Evolutionary conservation across 2,113 vertebrate species (phyloP), one percentile per base, ranked within the genome.

Genomic region (Lepus americanus): DNA sequence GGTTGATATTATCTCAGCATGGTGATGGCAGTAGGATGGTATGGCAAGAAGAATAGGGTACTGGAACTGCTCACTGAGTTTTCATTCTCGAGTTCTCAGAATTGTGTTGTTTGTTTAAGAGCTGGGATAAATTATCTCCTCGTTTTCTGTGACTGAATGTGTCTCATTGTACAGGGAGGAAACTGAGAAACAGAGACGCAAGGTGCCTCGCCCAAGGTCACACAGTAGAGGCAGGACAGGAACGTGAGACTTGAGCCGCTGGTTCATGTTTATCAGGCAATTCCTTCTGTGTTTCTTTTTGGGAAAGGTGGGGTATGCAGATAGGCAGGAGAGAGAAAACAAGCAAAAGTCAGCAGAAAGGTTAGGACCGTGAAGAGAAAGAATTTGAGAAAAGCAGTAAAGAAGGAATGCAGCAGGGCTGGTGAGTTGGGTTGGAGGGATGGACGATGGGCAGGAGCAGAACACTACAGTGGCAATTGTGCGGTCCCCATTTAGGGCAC

Each of bases 131-230:
- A 87, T 95, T 80, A 91, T 82, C 53, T 94, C 81, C 22, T 8
- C 77, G 82, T 96, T 94, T 92, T 44, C 89, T 29, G 64, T 82
- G 83, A 76, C 51, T 36, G 27, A 90, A 64, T 63, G 51, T 44
- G n/a, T 27, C 11, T 93, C 59, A 3, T 31, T 89, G 67, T 76
- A 44, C 25, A 64, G 77, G 55, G 64, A 90, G 39, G 69, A 82
- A 89, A 81, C 85, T n/a, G 86, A 92, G 70, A 77, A 88, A 64
- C 73, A 84, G 83, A 94, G 79, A 72, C 55, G 49, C 70, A 20
- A 86, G 94, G 84, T 84, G 80, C 81, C 89, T 72, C 66, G n/a
- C 63, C 80, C 44, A 85, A 93, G 72, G 93, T 96, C 92, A 92
- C 95, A 91, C 61, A 84, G 84, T 86, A 83, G 61, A 87, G 82